These are phyloP conservation scores for Danio choprae DNA, from an alignment of 2,797 vertebrate genomes.

Conservation along the genomic window DNA sequence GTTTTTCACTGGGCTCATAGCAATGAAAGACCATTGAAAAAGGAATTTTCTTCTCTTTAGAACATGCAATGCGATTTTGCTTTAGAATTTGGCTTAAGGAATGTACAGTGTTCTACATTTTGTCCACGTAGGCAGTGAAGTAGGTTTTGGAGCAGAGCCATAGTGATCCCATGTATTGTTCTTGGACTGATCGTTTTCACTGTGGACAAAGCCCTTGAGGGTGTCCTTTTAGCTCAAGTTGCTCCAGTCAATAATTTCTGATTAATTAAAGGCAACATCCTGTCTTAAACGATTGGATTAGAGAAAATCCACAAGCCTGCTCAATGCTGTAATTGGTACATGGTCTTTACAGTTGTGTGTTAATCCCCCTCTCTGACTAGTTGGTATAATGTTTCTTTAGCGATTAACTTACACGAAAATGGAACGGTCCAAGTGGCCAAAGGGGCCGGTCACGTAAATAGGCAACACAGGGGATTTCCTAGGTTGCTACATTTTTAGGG, in stretches of 20 bases:
- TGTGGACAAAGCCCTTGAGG: slow-evolving; percentile 13
- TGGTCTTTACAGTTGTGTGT: slow-evolving; percentile 37
- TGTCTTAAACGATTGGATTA: slow-evolving; percentile 45
- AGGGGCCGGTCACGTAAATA: neutral
- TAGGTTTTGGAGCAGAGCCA: slow-evolving; percentile 3
- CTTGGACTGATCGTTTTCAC: neutral
- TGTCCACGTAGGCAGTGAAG: neutral
- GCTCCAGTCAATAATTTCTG: slow-evolving; percentile 34
- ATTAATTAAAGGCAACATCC: slow-evolving; percentile 42
- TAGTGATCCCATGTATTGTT: slow-evolving; percentile 4
- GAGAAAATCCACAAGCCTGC: slow-evolving; percentile 28
- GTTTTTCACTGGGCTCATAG: neutral
- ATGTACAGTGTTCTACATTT: neutral
- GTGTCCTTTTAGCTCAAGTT: slow-evolving; percentile 36
- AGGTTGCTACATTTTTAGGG: neutral
- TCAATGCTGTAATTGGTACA: slow-evolving; percentile 38
- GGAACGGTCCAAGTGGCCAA: slow-evolving; percentile 12
- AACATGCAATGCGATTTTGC: neutral
- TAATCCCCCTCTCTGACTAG: slow-evolving; percentile 27
- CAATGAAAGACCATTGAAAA: neutral
- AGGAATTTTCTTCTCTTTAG: neutral
- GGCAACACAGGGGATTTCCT: neutral
- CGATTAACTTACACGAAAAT: neutral
- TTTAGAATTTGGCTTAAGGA: neutral
- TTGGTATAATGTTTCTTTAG: slow-evolving; percentile 9